phyloP scores from a whole-genome alignment of 1,140 invertebrate species.

The Muscidifurax raptorellus region DNA sequence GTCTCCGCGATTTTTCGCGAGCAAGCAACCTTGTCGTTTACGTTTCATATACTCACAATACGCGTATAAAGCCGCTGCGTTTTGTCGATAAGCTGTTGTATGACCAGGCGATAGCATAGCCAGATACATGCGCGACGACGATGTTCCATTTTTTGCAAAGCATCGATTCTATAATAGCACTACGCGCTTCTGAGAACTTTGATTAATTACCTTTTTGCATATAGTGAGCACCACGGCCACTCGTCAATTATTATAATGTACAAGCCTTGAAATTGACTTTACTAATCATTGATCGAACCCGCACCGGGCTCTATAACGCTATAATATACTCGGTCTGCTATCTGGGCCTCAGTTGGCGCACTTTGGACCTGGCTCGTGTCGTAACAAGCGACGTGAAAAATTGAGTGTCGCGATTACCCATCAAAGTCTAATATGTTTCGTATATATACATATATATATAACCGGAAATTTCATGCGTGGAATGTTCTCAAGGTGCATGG shows the following conservation, averaged over 20 bases:
- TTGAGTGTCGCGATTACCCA: neutral
- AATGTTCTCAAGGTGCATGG: neutral
- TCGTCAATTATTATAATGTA: neutral
- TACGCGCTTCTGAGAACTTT: neutral
- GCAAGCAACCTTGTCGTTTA: neutral
- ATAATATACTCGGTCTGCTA: neutral
- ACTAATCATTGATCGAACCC: neutral
- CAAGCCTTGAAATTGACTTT: neutral
- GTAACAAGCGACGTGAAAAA: neutral
- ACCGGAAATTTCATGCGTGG: neutral
- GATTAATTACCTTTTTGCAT: neutral
- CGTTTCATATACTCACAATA: no score
- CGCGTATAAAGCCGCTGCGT: neutral
- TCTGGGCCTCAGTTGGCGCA: no score
- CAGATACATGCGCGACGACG: neutral
- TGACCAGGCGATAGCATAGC: neutral
- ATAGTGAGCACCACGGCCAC: neutral
- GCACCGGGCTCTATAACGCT: neutral
- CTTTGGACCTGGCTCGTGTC: no score
- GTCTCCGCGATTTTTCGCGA: neutral
- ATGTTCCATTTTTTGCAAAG: neutral
- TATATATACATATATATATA: no score
- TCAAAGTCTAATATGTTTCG: no score
- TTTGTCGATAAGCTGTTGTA: neutral
- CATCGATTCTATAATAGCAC: neutral